Conservation (phyloP, 2,113 vertebrate genomes). For the Ceuthmochares aereus region DNA sequence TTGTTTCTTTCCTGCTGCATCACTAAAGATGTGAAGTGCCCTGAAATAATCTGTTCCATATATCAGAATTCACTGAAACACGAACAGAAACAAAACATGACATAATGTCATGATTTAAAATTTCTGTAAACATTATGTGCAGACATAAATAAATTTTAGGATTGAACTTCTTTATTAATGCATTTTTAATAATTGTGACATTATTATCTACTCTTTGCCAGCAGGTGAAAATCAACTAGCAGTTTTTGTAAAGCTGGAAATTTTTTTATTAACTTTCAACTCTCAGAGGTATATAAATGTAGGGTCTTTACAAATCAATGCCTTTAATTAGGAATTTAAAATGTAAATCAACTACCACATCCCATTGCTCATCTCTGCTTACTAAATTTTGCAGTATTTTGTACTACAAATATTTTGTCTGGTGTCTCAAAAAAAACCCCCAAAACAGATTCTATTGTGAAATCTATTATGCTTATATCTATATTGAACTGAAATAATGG, state of each 20-base stretch:
- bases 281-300: background rate
- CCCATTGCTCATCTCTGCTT: background rate
- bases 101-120: background rate
- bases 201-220: background rate
- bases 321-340: background rate
- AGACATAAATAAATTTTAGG: background rate
- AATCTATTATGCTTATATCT: background rate
- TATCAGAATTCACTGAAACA: background rate
- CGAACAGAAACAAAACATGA: background rate
- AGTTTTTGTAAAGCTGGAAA: background rate
- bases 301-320: background rate
- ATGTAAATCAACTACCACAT: background rate
- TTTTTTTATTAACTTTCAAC: background rate
- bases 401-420: background rate
- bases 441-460: background rate
- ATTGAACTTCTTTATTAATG: background rate
- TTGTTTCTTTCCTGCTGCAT: background rate
- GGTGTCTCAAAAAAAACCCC: background rate
- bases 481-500: background rate
- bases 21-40: background rate
- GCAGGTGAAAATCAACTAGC: background rate
- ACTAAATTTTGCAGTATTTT: background rate
- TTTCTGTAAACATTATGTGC: background rate
- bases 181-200: background rate
- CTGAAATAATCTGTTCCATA: background rate